Conservation (phyloP, 2,888 invertebrate genomes). For the Mylabris sibirica region DNA sequence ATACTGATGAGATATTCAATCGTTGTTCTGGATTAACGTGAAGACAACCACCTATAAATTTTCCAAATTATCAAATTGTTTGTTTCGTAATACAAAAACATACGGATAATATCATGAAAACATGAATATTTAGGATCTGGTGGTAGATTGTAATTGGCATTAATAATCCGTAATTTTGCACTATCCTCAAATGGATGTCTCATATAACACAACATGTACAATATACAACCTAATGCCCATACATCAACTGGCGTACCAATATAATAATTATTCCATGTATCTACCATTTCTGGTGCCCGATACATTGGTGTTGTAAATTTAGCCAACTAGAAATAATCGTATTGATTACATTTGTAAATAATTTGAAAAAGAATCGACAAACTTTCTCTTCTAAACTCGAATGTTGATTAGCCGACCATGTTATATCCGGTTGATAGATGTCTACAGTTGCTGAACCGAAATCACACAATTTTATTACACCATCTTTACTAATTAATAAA, state of each 20-base stretch:
- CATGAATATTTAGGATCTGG: conserved; percentile 82
- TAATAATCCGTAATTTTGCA: conserved; percentile 93
- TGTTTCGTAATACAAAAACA: conserved; percentile 55
- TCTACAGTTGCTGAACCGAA: conserved; percentile 95
- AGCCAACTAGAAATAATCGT: conserved; percentile 67
- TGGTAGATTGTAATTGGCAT: conserved; percentile 91
- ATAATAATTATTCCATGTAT: conserved; percentile 94
- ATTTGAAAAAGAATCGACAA: conserved; percentile 33
- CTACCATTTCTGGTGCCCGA: conserved; percentile 97
- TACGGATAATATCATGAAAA: conserved; percentile 90
- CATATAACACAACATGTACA: conserved; percentile 91
- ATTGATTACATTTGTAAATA: conserved; percentile 16
- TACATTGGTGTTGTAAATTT: conserved; percentile 93
- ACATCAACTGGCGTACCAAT: conserved; percentile 92
- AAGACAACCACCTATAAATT: conserved; percentile 74
- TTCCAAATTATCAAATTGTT: background rate
- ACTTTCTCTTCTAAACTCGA: conserved; percentile 94
- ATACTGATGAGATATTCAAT: conserved; percentile 77
- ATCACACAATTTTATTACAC: conserved; percentile 92
- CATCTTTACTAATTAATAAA: conserved; percentile 85
- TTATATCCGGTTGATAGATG: conserved; percentile 80
- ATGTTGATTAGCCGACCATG: conserved; percentile 93
- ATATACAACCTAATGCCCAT: conserved; percentile 97
- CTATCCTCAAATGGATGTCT: conserved; percentile 97
- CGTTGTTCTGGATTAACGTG: conserved; percentile 84